These are phyloP conservation scores for Lamprologus sp. DNA, from an alignment of 2,113 vertebrate species.

Conservation along the genomic window DNA sequence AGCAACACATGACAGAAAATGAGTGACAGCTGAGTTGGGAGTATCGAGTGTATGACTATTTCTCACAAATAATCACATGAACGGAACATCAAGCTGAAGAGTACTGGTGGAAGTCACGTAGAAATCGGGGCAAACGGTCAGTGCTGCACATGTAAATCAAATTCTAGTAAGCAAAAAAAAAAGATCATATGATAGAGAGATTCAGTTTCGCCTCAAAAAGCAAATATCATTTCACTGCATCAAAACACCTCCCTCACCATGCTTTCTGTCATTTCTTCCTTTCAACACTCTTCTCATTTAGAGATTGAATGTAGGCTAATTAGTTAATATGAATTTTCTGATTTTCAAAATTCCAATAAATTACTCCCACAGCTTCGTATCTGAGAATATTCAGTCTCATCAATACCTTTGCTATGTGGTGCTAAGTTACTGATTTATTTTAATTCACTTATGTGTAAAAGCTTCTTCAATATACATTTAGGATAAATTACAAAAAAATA, in stretches of 20 bases:
- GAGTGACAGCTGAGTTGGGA: neutral
- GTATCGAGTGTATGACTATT: neutral
- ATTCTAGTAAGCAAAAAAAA: neutral
- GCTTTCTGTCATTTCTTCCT: neutral
- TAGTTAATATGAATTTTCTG: neutral
- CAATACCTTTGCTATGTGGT: neutral
- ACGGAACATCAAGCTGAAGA: neutral
- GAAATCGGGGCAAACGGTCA: neutral
- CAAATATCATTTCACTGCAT: neutral
- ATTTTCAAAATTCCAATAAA: neutral
- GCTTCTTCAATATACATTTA: neutral
- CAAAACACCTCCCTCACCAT: neutral
- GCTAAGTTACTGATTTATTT: neutral
- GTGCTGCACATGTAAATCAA: neutral
- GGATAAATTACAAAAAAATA: neutral
- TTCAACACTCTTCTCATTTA: neutral
- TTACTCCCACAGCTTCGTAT: neutral
- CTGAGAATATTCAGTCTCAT: neutral
- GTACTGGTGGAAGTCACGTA: neutral
- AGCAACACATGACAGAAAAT: constrained; percentile 13
- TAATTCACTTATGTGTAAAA: neutral
- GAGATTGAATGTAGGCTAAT: constrained; percentile 12
- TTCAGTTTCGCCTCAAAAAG: neutral
- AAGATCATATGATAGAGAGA: neutral
- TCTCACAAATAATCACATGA: constrained; percentile 17